Conservation (phyloP, 1,140 invertebrate species). For the Leptopilina boulardi region DNA sequence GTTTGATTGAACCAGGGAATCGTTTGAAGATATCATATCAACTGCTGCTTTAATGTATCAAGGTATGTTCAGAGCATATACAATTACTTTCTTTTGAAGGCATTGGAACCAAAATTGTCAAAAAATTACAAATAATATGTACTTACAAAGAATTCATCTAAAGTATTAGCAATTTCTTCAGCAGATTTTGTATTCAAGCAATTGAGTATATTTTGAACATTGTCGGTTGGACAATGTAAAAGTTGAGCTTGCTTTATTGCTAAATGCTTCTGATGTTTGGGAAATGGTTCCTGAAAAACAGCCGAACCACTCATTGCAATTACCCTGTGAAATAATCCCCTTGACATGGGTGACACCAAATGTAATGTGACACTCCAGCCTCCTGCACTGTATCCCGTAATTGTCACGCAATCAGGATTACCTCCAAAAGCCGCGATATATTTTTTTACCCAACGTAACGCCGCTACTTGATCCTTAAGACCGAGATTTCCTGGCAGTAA, state of each 20-base stretch:
- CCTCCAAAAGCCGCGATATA: constrained; percentile 80
- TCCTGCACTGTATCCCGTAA: constrained; percentile 84
- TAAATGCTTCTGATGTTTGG: constrained; percentile 76
- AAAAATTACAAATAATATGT: too few relatives aligned
- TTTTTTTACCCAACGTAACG: constrained; percentile 79
- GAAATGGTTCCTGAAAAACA: constrained; percentile 77
- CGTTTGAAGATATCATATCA: too few relatives aligned
- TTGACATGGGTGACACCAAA: constrained; percentile 79
- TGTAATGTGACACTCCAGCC: constrained; percentile 79
- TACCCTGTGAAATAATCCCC: constrained; percentile 67
- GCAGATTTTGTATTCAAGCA: constrained; percentile 77
- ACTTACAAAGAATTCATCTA: constrained; percentile 47
- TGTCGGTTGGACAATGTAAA: constrained; percentile 79
- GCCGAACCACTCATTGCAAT: constrained; percentile 83
- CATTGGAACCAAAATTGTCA: too few relatives aligned
- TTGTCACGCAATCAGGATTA: constrained; percentile 78
- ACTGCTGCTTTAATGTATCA: too few relatives aligned
- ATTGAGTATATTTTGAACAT: constrained; percentile 76
- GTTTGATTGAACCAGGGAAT: too few relatives aligned
- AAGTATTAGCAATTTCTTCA: constrained; percentile 40
- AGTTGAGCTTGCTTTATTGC: constrained; percentile 80
- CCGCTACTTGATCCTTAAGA: constrained; percentile 82
- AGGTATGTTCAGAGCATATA: too few relatives aligned
- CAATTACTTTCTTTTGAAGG: too few relatives aligned
- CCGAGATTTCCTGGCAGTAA: constrained; percentile 81